These are phyloP conservation scores for Bubo scandiacus DNA, from an alignment of 2,113 vertebrate species.

Conservation along the genomic window DNA sequence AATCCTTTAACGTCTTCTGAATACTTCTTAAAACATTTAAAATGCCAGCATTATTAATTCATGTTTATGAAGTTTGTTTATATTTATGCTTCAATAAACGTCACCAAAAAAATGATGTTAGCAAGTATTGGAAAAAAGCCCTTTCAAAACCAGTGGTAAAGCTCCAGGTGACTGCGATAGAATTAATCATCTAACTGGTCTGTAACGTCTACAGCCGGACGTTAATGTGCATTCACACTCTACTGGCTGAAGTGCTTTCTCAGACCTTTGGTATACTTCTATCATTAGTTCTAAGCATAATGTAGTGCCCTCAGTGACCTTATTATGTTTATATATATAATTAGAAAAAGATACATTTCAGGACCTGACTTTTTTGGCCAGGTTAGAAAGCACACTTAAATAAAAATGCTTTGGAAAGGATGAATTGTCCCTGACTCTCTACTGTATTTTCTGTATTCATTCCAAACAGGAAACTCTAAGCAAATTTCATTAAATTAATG, in stretches of 20 bases:
- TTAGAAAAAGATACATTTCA: not conserved
- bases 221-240: not conserved
- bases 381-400: not conserved
- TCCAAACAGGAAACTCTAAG: not conserved
- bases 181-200: not conserved
- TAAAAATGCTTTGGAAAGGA: not conserved
- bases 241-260: not conserved
- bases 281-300: not conserved
- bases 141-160: not conserved
- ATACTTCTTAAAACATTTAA: not conserved
- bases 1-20: not conserved
- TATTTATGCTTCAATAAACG: not conserved
- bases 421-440: not conserved
- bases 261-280: not conserved
- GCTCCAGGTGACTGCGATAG: not conserved
- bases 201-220: not conserved
- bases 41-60: not conserved
- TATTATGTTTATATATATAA: not conserved
- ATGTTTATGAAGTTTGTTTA: not conserved
- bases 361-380: not conserved
- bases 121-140: not conserved
- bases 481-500: not conserved
- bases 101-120: not conserved
- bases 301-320: not conserved
- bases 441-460: not conserved